Conservation (phyloP, 2,797 vertebrate genomes). For the Petrocephalus schoutedeni region DNA sequence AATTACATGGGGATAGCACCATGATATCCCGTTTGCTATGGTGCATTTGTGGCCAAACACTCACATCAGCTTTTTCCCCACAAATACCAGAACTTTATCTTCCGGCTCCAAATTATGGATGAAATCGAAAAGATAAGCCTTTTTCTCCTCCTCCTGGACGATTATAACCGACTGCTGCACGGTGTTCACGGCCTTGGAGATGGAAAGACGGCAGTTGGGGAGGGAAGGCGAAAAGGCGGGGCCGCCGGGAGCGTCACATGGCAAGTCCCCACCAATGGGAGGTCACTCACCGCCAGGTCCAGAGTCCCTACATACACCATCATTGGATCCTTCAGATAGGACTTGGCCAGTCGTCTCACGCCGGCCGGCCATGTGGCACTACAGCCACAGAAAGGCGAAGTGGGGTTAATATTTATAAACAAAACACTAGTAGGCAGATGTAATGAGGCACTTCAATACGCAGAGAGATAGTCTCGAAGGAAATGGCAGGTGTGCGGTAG, state of each 20-base stretch:
- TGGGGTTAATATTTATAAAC: background rate
- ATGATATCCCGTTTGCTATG: background rate
- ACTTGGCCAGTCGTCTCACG: constrained; percentile 80
- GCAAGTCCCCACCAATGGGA: background rate
- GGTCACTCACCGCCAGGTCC: constrained; percentile 81
- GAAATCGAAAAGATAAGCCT: constrained; percentile 71
- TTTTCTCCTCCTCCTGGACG: constrained; percentile 82
- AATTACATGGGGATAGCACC: background rate
- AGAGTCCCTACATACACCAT: constrained; percentile 91
- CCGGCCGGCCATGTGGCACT: constrained; percentile 93
- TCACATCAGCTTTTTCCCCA: constrained; percentile 83
- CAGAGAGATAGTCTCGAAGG: background rate
- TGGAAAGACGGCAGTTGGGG: constrained; percentile 25
- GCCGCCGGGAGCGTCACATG: background rate
- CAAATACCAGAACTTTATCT: constrained; percentile 91
- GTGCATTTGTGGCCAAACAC: constrained; percentile 34
- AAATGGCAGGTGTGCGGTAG: background rate
- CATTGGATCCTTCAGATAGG: constrained; percentile 90
- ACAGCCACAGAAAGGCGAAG: constrained; percentile 22
- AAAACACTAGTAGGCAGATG: background rate
- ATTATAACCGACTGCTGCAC: constrained; percentile 81
- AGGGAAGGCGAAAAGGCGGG: background rate
- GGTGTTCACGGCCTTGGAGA: constrained; percentile 77
- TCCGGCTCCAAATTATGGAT: constrained; percentile 74
- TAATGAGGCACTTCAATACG: background rate